phyloP scores from a whole-genome alignment of 2,888 invertebrate species.

The Conistra vaccinii region DNA sequence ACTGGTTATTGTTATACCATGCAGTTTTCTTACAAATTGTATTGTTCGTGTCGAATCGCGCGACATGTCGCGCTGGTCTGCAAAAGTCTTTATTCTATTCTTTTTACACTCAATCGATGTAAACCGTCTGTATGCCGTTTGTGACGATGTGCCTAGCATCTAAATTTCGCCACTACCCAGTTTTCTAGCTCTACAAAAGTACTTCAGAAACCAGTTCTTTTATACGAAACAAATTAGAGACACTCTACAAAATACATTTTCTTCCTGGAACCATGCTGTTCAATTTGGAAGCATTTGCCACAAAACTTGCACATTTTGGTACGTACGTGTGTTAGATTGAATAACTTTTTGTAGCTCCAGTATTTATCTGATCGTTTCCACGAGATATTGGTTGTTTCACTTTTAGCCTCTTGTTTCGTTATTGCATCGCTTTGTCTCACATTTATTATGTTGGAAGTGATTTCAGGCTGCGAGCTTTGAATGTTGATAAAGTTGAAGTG shows the following conservation, averaged over 20 bases:
- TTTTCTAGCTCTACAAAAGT: too few relatives aligned
- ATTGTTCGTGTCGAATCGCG: too few relatives aligned
- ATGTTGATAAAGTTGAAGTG: slow-evolving; percentile 1
- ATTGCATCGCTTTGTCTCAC: slow-evolving; percentile 48
- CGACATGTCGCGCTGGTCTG: too few relatives aligned
- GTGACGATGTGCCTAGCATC: not conserved
- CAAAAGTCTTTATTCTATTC: too few relatives aligned
- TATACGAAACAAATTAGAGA: slow-evolving; percentile 11
- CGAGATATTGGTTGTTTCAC: slow-evolving; percentile 57
- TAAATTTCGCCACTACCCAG: too few relatives aligned
- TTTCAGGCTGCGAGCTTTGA: slow-evolving; percentile 16
- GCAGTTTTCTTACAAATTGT: too few relatives aligned
- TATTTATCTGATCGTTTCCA: slow-evolving; percentile 61
- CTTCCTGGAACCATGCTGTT: slow-evolving; percentile 29
- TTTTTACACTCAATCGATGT: too few relatives aligned
- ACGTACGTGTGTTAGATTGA: slow-evolving; percentile 56
- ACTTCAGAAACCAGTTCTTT: not conserved
- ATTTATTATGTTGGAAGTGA: slow-evolving; percentile 32
- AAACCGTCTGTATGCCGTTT: not conserved
- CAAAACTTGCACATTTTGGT: slow-evolving; percentile 56
- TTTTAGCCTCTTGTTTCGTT: slow-evolving; percentile 48
- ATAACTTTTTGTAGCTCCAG: slow-evolving; percentile 57
- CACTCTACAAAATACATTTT: slow-evolving; percentile 38
- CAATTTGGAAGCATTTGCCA: slow-evolving; percentile 47
- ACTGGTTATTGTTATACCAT: too few relatives aligned